phyloP scores from a whole-genome alignment of 2,888 invertebrate genomes.

The Leptinotarsa haldemani region DNA sequence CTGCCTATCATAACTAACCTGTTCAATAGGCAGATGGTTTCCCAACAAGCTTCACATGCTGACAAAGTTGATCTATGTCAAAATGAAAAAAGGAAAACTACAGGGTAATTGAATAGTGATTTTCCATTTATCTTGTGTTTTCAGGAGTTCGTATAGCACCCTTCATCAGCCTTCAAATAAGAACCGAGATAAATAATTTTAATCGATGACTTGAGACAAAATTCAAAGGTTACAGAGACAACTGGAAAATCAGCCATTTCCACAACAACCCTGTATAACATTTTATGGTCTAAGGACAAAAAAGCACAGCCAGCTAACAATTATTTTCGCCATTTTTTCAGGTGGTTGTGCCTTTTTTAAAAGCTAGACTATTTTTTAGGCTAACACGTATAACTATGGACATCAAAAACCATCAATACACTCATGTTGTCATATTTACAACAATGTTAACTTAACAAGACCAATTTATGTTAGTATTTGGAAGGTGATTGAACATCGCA shows the following conservation, averaged over 20 bases:
- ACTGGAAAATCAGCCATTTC: conserved; percentile 16
- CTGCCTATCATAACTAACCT: conserved; percentile 29
- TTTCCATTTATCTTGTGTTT: conserved; percentile 15
- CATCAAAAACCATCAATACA: conserved; percentile 61
- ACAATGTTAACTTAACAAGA: conserved; percentile 51
- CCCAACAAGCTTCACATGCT: conserved; percentile 46
- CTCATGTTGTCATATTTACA: conserved; percentile 63
- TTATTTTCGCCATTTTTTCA: conserved; percentile 24
- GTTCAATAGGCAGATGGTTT: conserved; percentile 29
- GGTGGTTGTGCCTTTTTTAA: conserved; percentile 34
- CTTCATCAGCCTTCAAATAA: not conserved
- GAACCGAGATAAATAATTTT: not conserved
- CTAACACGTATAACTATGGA: conserved; percentile 59
- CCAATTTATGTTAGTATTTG: conserved; percentile 37
- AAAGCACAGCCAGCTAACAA: conserved; percentile 34
- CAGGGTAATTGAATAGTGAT: conserved; percentile 31
- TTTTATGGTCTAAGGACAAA: conserved; percentile 53
- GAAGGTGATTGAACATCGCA: conserved; percentile 41
- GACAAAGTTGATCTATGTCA: conserved; percentile 43
- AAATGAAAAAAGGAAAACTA: conserved; percentile 43
- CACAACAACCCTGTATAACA: conserved; percentile 46
- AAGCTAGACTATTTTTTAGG: conserved; percentile 48
- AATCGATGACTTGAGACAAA: not conserved
- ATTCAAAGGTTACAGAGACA: not conserved
- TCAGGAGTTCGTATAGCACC: not conserved